Percentiles rank a stretch among this genome's conserved stretches.
These are phyloP conservation scores for Carlito syrichta DNA, from an alignment of 2,113 vertebrate species.

Conservation along the genomic window DNA sequence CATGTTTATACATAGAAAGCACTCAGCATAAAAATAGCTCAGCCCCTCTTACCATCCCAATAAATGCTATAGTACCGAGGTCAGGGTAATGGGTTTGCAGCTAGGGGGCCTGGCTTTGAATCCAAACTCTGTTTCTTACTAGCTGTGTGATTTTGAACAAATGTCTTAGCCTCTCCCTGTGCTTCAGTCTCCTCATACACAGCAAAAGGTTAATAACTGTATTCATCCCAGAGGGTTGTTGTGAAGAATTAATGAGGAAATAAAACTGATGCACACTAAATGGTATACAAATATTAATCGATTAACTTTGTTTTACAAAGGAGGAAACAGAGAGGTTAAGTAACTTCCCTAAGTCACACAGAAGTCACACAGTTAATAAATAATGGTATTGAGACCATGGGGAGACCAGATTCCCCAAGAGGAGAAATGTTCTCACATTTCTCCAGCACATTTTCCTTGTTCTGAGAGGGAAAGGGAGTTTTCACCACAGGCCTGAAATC, in stretches of 20 bases:
- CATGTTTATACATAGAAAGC: not conserved
- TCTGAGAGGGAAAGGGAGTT: not conserved
- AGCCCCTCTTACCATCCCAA: not conserved
- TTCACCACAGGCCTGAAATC: no score
- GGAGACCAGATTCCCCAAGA: not conserved
- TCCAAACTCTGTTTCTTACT: not conserved
- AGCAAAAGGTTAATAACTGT: not conserved
- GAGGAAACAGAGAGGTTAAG: not conserved
- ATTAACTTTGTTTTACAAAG: not conserved
- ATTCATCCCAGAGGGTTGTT: not conserved
- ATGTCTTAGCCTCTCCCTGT: not conserved
- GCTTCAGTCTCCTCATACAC: not conserved
- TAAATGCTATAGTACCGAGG: rapidly evolving
- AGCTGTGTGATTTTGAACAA: not conserved
- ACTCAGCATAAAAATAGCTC: not conserved
- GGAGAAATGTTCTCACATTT: rapidly evolving
- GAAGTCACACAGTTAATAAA: not conserved
- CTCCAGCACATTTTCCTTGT: not conserved
- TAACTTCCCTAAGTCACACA: not conserved
- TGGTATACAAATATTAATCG: not conserved
- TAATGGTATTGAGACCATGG: rapidly evolving
- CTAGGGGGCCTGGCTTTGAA: not conserved
- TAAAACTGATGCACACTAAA: not conserved
- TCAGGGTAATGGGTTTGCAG: not conserved
- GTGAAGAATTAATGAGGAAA: not conserved